Evolutionary conservation across 2,888 invertebrate genomes (phyloP), one percentile per base, ranked within the genome.

Genomic region (Perdita meconis): DNA sequence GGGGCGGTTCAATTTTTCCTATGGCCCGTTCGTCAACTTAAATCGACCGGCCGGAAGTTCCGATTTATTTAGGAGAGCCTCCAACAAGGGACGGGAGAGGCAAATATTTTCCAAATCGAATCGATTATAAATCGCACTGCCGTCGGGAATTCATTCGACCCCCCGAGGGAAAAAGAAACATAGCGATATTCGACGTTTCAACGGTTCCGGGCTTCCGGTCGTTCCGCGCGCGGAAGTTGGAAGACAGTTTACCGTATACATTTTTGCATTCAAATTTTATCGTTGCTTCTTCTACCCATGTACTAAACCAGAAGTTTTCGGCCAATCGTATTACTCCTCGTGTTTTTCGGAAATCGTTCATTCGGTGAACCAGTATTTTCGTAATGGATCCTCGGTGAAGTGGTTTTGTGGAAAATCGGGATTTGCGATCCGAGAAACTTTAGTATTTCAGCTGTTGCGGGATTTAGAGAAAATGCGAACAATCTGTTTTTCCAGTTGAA

Each of bases 171-270:
- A 42, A 51, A 51, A 59, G 34, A 13, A 57, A 12, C 22, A 2
- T 0, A 1, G 10, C 4, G 51, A 36, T 63, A 42, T 53, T 44
- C 56, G 51, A 42, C 63, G 40, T 44, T 59, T 72, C 40, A 26
- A 26, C 47, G 44, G 38, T 36, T 47, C 38, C 26, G 36, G 59
- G 51, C 68, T 71, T 59, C 40, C 71, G 67, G 59, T 71, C 59
- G 66, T 67, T 67, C 51, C 12, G n/a, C 24, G 53, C 36, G n/a
- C 22, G 47, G 38, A 65, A 38, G 22, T 30, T 19, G 47, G 24
- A 40, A 19, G 36, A 67, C 51, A 67, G 59, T 67, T 74, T 72
- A 16, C 74, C 16, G 64, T 64, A 74, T 74, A 73, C 53, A 72
- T 72, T 72, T 59, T 19, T 42, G 10, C 3, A 10, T n/a, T 1